Conservation (phyloP, 2,797 vertebrate genomes). For the Cyclura pinguis region DNA sequence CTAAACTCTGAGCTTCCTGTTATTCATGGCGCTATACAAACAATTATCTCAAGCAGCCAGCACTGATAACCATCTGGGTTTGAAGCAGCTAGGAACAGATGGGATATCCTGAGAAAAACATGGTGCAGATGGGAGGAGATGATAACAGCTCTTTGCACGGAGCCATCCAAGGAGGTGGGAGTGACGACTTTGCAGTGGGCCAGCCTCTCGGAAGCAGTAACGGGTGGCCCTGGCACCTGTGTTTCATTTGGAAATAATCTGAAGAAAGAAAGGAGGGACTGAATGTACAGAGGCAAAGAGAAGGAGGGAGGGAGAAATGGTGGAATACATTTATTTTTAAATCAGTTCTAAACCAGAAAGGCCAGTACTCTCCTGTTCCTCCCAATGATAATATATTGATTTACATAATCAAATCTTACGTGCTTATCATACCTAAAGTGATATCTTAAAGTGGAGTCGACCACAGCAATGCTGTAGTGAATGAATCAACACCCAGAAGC, state of each 20-base stretch:
- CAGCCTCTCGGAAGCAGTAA: background rate
- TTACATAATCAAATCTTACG: too few relatives aligned
- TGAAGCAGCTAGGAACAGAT: slow-evolving; percentile 1
- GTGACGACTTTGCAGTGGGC: background rate
- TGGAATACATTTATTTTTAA: background rate
- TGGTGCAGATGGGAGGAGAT: background rate
- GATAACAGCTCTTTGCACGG: background rate
- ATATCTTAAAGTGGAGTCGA: too few relatives aligned
- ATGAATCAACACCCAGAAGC: too few relatives aligned
- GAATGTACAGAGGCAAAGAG: background rate
- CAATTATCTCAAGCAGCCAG: background rate
- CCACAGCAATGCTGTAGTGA: too few relatives aligned
- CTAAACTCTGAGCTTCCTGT: background rate
- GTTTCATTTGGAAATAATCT: background rate
- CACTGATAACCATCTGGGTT: slow-evolving; percentile 20
- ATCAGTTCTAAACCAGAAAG: too few relatives aligned
- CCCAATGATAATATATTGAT: too few relatives aligned
- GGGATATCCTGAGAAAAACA: slow-evolving; percentile 8
- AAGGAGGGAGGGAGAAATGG: background rate
- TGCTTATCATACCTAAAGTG: too few relatives aligned
- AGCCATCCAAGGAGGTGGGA: background rate
- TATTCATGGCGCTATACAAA: background rate
- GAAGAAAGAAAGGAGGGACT: background rate
- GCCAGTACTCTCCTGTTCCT: background rate
- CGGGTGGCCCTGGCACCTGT: background rate